Conservation (phyloP, 2,888 invertebrate genomes). For the Chalcosyrphus nemorum region DNA sequence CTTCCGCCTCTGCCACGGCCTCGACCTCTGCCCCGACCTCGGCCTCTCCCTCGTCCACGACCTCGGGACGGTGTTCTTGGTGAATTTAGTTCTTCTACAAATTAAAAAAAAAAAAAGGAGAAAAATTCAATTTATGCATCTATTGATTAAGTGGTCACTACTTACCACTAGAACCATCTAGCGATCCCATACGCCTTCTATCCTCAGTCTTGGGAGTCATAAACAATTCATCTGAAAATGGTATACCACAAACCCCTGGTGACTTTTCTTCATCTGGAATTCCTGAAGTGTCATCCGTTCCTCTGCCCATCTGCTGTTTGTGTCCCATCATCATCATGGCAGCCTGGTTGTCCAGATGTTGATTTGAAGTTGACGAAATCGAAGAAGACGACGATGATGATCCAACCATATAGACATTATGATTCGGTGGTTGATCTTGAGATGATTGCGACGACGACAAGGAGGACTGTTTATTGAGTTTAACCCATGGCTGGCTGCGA, state of each 20-base stretch:
- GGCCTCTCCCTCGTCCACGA: constrained; percentile 75
- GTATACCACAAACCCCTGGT: neutral
- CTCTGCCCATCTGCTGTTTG: constrained; percentile 6
- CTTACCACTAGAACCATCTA: constrained; percentile 63
- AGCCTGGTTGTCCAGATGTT: constrained; percentile 25
- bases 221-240: constrained; percentile 57
- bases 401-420: constrained; percentile 41
- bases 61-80: constrained; percentile 71
- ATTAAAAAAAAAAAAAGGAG: neutral
- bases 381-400: constrained; percentile 61
- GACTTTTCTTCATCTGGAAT: constrained; percentile 20
- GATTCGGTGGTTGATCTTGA: constrained; percentile 45
- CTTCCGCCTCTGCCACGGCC: constrained; percentile 77
- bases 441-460: constrained; percentile 58
- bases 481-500: constrained; percentile 28
- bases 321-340: constrained; percentile 2
- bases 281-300: neutral
- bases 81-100: constrained; percentile 50
- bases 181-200: constrained; percentile 51
- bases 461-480: constrained; percentile 49
- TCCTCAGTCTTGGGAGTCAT: constrained; percentile 66
- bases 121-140: neutral
- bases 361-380: constrained; percentile 55
- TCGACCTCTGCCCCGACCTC: constrained; percentile 78
- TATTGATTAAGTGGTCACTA: neutral